A percentile compares a stretch with the other conserved stretches of the same genome.
phyloP scores from a whole-genome alignment of 2,113 vertebrate genomes.

The Camelus bactrianus region DNA sequence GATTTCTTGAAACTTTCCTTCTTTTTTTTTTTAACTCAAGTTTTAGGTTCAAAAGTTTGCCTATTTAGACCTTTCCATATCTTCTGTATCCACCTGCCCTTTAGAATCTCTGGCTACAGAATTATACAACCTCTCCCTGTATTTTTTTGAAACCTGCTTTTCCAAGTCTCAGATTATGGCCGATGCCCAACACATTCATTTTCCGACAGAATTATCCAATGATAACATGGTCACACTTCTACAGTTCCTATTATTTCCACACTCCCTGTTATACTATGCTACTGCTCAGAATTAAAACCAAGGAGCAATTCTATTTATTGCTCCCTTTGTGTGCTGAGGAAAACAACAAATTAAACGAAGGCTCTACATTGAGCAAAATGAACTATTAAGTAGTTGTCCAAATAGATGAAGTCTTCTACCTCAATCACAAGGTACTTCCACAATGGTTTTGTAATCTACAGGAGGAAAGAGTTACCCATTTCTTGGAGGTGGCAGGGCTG shows the following conservation, averaged over 20 bases:
- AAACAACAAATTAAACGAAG: neutral
- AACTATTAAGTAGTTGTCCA: neutral
- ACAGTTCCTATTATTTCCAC: neutral
- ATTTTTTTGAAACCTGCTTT: slow-evolving; percentile 6
- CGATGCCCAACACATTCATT: neutral
- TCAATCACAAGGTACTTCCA: neutral
- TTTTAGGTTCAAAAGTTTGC: neutral
- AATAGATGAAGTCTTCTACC: neutral
- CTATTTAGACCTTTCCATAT: neutral
- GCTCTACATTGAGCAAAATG: neutral
- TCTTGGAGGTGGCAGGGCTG: neutral
- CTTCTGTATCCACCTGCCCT: neutral
- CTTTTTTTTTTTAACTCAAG: neutral
- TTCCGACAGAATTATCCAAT: neutral
- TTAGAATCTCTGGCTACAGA: neutral
- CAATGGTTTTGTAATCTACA: neutral
- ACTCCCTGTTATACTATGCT: neutral
- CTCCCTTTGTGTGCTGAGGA: neutral
- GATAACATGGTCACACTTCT: neutral
- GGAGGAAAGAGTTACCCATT: neutral
- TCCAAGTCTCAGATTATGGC: neutral
- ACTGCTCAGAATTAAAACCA: slow-evolving; percentile 21
- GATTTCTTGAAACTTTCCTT: neutral
- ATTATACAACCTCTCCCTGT: neutral
- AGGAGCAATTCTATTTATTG: neutral